phyloP scores from a whole-genome alignment of 2,888 invertebrate species.

The Drosophila macrothrix region DNA sequence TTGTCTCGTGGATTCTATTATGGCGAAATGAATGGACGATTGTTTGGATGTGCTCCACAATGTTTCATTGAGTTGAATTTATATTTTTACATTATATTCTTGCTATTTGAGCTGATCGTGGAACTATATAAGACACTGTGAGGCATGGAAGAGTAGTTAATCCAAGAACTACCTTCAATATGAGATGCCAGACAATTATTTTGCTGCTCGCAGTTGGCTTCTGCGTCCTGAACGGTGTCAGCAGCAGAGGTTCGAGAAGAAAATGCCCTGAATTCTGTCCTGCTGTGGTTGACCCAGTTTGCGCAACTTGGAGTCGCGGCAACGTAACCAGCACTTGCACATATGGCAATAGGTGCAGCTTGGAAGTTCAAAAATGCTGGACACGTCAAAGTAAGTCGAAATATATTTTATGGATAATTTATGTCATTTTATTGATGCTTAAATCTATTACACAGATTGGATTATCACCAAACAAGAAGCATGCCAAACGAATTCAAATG shows the following conservation, averaged over 20 bases:
- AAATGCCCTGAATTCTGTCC: neutral
- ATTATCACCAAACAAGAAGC: neutral
- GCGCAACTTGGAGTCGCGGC: neutral
- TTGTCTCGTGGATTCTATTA: neutral
- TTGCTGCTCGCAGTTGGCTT: neutral
- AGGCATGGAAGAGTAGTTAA: neutral
- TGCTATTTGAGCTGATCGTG: neutral
- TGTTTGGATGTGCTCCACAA: neutral
- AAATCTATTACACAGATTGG: neutral
- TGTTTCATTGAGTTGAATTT: neutral
- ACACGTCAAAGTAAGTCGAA: neutral
- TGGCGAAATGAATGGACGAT: neutral
- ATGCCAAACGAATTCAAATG: neutral
- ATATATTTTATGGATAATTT: neutral
- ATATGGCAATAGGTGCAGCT: neutral
- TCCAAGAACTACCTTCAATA: neutral
- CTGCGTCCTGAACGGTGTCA: neutral
- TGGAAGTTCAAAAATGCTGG: neutral
- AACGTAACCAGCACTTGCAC: neutral
- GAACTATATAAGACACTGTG: neutral
- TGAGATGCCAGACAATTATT: neutral
- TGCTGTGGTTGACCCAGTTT: neutral
- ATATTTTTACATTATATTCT: neutral
- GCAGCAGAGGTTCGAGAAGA: neutral
- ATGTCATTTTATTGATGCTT: neutral